Percentiles rank a stretch among this genome's conserved stretches.
phyloP scores from a whole-genome alignment of 2,888 invertebrate species.

The Oscheius sp. region DNA sequence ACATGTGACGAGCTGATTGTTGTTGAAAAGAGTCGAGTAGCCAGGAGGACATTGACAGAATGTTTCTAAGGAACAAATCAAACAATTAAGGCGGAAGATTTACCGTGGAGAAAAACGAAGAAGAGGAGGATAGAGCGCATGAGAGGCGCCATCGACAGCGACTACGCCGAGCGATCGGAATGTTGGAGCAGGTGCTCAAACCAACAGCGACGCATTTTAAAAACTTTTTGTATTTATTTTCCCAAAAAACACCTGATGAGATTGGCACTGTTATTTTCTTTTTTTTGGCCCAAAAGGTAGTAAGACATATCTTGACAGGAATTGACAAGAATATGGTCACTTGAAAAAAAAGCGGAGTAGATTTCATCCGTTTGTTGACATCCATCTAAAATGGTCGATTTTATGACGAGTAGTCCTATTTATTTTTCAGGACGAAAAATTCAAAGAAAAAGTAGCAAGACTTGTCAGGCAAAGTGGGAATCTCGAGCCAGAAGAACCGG shows the following conservation, averaged over 20 bases:
- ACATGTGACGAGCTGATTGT: constrained; percentile 28
- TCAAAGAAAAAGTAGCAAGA: no score
- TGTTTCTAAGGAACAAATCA: not conserved
- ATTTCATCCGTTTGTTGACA: no score
- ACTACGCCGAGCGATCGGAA: not conserved
- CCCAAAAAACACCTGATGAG: not conserved
- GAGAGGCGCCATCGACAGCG: constrained; percentile 5
- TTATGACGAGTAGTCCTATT: no score
- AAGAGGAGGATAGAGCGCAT: constrained; percentile 8
- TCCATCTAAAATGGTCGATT: no score
- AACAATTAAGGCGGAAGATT: not conserved
- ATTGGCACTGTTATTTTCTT: not conserved
- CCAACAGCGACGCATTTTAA: not conserved
- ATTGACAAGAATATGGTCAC: no score
- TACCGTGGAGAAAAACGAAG: constrained; percentile 6
- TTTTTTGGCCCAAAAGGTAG: no score
- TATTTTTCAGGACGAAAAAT: no score
- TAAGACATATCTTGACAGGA: no score
- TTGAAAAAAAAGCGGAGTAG: no score
- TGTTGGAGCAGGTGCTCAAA: constrained; percentile 31
- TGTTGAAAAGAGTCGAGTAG: constrained; percentile 36
- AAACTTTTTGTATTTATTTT: not conserved
- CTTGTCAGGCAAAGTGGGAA: no score
- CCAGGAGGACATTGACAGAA: constrained; percentile 49
- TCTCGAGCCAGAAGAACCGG: no score